These are phyloP conservation scores for Sphaeridia pumilis DNA, from an alignment of 2,888 invertebrate genomes.

Conservation along the genomic window DNA sequence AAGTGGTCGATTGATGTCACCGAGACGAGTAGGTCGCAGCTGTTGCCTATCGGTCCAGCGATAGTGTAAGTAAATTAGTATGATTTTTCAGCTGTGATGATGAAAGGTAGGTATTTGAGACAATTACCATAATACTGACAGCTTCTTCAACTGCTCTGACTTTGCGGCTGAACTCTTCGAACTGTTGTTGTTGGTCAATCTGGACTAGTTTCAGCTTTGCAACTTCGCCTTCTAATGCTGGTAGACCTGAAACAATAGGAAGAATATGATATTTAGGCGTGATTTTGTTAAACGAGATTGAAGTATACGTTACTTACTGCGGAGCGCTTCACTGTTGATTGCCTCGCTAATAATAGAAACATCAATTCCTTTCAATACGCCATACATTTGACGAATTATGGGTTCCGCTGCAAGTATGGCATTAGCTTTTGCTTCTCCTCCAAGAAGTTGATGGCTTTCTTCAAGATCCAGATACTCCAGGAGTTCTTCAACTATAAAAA, in stretches of 20 bases:
- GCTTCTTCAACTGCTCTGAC: slow-evolving; percentile 30
- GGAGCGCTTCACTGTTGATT: slow-evolving; percentile 31
- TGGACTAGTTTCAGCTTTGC: slow-evolving; percentile 27
- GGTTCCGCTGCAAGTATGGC: slow-evolving; percentile 35
- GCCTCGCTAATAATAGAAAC: slow-evolving; percentile 27
- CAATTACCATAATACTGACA: slow-evolving; percentile 23
- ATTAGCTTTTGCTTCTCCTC: slow-evolving; percentile 34
- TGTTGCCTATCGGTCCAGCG: background rate
- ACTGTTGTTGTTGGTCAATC: slow-evolving; percentile 27
- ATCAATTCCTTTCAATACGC: slow-evolving; percentile 27
- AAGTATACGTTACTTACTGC: slow-evolving; percentile 22
- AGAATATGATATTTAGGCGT: slow-evolving; percentile 11
- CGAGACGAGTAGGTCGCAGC: background rate
- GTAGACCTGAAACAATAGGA: slow-evolving; percentile 22
- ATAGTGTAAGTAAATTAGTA: background rate
- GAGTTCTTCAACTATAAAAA: slow-evolving; percentile 29
- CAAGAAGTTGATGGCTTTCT: slow-evolving; percentile 33
- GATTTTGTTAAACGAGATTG: too few species aligned
- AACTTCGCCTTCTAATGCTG: slow-evolving; percentile 27
- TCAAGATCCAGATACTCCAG: slow-evolving; percentile 34
- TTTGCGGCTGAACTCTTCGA: slow-evolving; percentile 23
- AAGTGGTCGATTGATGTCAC: background rate
- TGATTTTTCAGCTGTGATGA: background rate
- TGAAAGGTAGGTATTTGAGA: background rate
- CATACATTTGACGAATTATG: slow-evolving; percentile 34